phyloP scores from a whole-genome alignment of 2,113 vertebrate genomes.

The Sylvietta virens region DNA sequence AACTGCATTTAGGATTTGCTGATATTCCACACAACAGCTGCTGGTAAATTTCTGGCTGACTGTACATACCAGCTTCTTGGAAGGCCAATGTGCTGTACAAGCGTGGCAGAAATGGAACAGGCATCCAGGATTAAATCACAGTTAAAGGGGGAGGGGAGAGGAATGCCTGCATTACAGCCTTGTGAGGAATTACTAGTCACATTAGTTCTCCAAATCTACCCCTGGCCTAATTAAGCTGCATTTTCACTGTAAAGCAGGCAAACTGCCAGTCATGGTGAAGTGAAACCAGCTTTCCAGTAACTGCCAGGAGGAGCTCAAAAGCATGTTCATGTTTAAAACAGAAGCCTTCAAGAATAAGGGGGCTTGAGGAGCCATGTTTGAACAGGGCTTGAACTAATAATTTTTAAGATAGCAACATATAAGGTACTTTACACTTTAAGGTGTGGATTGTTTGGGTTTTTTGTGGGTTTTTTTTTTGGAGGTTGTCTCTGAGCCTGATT shows the following conservation, averaged over 20 bases:
- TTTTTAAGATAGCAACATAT: not conserved
- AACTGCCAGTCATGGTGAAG: not conserved
- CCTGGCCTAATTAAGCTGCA: not conserved
- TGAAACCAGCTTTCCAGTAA: not conserved
- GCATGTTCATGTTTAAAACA: not conserved
- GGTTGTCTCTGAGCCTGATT: not conserved
- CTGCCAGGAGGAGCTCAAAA: not conserved
- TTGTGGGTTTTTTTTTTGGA: not conserved
- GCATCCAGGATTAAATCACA: not conserved
- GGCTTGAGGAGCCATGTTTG: not conserved
- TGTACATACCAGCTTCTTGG: constrained; percentile 6
- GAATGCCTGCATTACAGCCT: not conserved
- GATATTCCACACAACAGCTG: constrained; percentile 30
- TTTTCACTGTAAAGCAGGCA: not conserved
- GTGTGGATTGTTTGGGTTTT: not conserved
- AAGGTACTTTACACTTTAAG: not conserved
- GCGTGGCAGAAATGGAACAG: not conserved
- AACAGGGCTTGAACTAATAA: not conserved
- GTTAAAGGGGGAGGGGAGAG: not conserved
- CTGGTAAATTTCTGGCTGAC: constrained; percentile 13
- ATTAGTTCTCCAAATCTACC: not conserved
- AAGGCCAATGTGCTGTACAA: constrained; percentile 8
- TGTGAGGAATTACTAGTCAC: not conserved
- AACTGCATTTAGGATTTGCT: not conserved
- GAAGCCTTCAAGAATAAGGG: not conserved